Conservation (phyloP, 2,797 vertebrate genomes). For the Lerista edwardsae region DNA sequence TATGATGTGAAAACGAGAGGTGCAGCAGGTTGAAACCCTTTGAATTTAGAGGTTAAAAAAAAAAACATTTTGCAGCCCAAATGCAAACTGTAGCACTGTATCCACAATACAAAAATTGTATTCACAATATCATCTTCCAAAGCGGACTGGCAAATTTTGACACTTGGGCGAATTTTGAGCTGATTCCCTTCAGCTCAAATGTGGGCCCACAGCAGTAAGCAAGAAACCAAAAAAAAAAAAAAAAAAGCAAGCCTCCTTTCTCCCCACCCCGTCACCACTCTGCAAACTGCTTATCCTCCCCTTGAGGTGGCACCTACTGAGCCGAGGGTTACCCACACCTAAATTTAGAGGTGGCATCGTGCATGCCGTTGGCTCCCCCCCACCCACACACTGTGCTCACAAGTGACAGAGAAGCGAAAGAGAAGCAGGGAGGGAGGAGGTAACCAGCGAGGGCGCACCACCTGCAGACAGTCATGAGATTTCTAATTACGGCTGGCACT, state of each 20-base stretch:
- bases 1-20: neutral
- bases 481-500: conserved; percentile 16
- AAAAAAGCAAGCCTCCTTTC: too few species aligned
- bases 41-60: neutral
- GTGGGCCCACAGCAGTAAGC: neutral
- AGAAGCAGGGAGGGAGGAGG: neutral
- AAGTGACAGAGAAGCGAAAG: conserved; percentile 27
- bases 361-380: neutral
- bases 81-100: neutral
- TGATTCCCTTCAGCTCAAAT: too few species aligned
- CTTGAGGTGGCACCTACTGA: neutral
- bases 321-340: conserved; percentile 15
- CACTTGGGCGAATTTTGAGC: neutral
- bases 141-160: neutral
- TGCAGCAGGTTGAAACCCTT: neutral
- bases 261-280: too few species aligned
- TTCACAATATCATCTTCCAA: too few species aligned
- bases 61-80: neutral
- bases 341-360: conserved; percentile 17
- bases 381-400: neutral
- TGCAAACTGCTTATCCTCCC: neutral
- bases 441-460: neutral
- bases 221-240: too few species aligned
- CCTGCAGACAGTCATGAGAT: conserved; percentile 19
- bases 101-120: too few species aligned